Evolutionary conservation across 2,797 vertebrate genomes (phyloP).

Genomic region (Poecilia picta): DNA sequence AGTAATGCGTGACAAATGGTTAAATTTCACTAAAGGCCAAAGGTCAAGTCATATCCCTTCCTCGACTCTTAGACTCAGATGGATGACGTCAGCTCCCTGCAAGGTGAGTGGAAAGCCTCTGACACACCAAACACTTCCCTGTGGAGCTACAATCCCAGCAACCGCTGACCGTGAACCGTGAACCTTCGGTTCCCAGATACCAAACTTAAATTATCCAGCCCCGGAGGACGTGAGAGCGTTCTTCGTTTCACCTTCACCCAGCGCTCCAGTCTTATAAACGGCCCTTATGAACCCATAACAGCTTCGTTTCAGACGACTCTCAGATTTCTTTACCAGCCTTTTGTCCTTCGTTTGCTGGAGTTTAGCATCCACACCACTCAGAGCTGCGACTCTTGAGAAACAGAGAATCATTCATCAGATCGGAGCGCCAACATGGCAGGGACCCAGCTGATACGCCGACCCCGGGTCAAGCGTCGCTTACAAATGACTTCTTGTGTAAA

Average conservation of each 20-base stretch:
- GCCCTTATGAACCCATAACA: constrained; percentile 52
- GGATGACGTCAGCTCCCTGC: constrained; percentile 73
- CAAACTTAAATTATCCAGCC: constrained; percentile 56
- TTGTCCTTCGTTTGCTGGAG: neutral
- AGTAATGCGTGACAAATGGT: constrained; percentile 70
- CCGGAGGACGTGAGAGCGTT: constrained; percentile 44
- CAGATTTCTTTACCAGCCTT: neutral
- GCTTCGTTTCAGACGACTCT: constrained; percentile 3
- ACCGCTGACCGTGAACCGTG: constrained; percentile 51
- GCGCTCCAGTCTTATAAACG: constrained; percentile 7
- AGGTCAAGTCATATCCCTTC: constrained; percentile 79
- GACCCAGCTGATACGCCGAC: constrained; percentile 23
- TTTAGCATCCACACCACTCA: constrained; percentile 11
- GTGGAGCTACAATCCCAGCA: constrained; percentile 46
- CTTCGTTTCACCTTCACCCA: constrained; percentile 55
- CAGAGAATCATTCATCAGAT: constrained; percentile 62
- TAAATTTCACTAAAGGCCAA: constrained; percentile 68
- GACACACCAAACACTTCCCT: constrained; percentile 58
- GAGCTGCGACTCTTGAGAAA: constrained; percentile 44
- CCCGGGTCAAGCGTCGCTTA: constrained; percentile 53
- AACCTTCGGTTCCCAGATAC: constrained; percentile 61
- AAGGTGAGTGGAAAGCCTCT: constrained; percentile 53
- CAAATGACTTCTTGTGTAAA: constrained; percentile 72
- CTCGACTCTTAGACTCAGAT: constrained; percentile 74
- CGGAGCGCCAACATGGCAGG: constrained; percentile 45